These are phyloP conservation scores for Cheumatopsyche charites DNA, from an alignment of 1,140 invertebrate genomes.

Conservation along the genomic window DNA sequence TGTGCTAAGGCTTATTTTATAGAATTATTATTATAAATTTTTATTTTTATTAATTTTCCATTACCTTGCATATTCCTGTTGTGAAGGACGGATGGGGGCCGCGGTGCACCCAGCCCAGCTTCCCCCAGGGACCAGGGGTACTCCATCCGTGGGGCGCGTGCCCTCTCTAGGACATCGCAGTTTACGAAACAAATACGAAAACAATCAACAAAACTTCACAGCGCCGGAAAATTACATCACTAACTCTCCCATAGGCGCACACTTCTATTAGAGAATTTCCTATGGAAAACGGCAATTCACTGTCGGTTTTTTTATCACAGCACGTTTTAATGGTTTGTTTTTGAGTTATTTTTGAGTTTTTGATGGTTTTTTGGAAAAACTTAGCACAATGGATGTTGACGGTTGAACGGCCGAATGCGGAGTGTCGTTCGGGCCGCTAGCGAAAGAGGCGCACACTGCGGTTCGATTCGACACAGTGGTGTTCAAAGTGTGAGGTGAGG, in stretches of 20 bases:
- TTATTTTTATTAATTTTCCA: background rate
- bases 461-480: constrained; percentile 2
- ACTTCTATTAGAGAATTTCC: too few relatives aligned
- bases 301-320: too few relatives aligned
- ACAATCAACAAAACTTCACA: too few relatives aligned
- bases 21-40: too few relatives aligned
- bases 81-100: constrained; percentile 23
- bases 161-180: background rate
- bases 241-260: too few relatives aligned
- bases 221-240: too few relatives aligned
- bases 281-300: too few relatives aligned
- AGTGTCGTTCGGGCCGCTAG: background rate
- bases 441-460: background rate
- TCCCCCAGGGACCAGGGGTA: constrained; percentile 37
- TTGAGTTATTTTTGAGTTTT: too few relatives aligned
- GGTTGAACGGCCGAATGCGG: background rate
- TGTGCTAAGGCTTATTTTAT: too few relatives aligned
- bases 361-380: too few relatives aligned
- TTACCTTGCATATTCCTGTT: constrained; percentile 35
- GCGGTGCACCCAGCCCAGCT: constrained; percentile 15
- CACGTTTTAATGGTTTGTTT: too few relatives aligned
- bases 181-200: too few relatives aligned
- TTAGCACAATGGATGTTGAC: background rate
- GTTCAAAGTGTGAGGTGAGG: background rate
- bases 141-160: constrained; percentile 31